A percentile compares a stretch with the other conserved stretches of the same genome.
Evolutionary conservation across 2,888 invertebrate species (phyloP).

Genomic region (Epirrhoe alternata): DNA sequence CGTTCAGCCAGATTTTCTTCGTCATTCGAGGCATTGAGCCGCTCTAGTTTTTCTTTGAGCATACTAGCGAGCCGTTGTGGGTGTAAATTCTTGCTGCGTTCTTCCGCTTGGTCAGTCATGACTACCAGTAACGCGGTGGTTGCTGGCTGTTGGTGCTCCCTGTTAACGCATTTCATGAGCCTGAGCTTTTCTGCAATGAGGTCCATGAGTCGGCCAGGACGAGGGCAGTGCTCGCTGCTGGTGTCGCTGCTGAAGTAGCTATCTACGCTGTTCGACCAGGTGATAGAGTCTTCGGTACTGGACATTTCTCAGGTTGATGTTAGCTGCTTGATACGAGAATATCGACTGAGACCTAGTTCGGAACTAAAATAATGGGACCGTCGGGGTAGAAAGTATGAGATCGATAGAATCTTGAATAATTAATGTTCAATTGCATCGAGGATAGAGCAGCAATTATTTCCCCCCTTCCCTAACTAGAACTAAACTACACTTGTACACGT

Average conservation of each 20-base stretch:
- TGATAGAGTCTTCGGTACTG: background rate
- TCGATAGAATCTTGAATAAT: conserved; percentile 15
- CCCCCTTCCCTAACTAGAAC: background rate
- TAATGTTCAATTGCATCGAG: conserved; percentile 15
- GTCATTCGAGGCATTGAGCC: background rate
- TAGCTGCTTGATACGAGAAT: conserved; percentile 3
- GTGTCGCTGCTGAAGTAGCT: conserved; percentile 9
- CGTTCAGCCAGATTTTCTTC: background rate
- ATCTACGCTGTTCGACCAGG: conserved; percentile 6
- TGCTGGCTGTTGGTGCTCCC: background rate
- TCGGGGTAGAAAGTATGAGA: background rate
- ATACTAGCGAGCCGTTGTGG: background rate
- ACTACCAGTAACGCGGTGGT: background rate
- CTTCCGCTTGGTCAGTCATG: background rate
- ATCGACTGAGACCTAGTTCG: background rate
- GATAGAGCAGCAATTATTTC: conserved; percentile 3
- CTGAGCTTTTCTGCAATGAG: conserved; percentile 3
- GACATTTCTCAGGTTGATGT: background rate
- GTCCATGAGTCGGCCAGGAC: background rate
- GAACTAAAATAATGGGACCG: background rate
- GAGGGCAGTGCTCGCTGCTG: conserved; percentile 1
- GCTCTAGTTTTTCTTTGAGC: conserved; percentile 8
- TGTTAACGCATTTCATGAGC: conserved; percentile 3
- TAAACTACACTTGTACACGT: too few relatives aligned
- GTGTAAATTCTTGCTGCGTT: background rate